Percentiles rank a stretch among this genome's conserved stretches.
Evolutionary conservation across 2,797 vertebrate genomes (phyloP).

Genomic region (Antrozous pallidus): DNA sequence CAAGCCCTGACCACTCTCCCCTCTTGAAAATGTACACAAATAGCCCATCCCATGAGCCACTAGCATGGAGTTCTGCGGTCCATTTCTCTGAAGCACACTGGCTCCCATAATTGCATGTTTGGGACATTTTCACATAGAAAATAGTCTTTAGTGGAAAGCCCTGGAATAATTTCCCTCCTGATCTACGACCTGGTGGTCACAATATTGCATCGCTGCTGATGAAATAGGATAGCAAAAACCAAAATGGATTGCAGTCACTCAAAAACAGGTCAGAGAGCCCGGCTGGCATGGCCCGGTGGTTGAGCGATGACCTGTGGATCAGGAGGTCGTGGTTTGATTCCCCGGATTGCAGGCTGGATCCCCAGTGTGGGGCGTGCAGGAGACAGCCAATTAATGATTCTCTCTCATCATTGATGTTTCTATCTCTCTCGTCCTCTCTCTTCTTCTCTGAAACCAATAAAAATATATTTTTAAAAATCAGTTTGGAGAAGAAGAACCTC

Average conservation of each 20-base stretch:
- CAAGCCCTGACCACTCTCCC: background rate
- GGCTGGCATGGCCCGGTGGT: no score
- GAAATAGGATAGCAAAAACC: background rate
- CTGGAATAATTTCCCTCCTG: constrained; percentile 14
- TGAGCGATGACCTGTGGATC: no score
- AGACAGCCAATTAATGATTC: no score
- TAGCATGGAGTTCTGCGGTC: background rate
- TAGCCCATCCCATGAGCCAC: background rate
- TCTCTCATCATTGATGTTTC: no score
- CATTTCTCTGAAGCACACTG: constrained; percentile 37
- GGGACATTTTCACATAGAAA: constrained; percentile 56
- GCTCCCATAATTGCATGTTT: constrained; percentile 53
- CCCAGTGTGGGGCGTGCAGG: no score
- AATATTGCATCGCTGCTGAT: background rate
- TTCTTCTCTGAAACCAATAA: no score
- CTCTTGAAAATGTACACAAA: constrained; percentile 24
- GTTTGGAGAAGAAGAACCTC: background rate
- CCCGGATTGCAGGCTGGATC: no score
- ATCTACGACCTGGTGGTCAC: background rate
- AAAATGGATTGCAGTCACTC: background rate
- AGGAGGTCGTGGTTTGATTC: no score
- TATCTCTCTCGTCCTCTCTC: no score
- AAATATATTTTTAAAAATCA: no score
- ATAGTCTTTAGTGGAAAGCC: constrained; percentile 44
- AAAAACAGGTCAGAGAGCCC: background rate